phyloP scores from a whole-genome alignment of 2,888 invertebrate genomes.

The Ferdinandea cuprea region DNA sequence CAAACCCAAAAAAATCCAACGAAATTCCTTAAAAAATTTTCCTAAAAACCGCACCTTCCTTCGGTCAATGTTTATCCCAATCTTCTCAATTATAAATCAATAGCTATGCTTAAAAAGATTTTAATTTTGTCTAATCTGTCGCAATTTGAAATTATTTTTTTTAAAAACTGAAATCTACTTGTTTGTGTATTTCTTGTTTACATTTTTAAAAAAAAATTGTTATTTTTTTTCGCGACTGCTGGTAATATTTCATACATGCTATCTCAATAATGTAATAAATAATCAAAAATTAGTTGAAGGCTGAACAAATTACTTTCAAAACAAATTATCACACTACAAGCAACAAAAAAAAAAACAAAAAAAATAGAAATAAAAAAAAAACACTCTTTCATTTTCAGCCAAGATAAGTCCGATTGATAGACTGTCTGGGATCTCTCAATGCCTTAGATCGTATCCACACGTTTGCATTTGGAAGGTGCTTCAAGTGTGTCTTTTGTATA shows the following conservation, averaged over 20 bases:
- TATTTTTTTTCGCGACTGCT: background rate
- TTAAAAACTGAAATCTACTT: background rate
- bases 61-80: too few relatives aligned
- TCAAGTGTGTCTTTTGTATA: background rate
- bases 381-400: background rate
- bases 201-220: background rate
- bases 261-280: conserved; percentile 29
- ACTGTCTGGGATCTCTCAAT: conserved; percentile 10
- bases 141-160: background rate
- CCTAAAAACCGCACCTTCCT: too few relatives aligned
- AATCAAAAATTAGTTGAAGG: conserved; percentile 15
- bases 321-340: conserved; percentile 24
- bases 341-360: background rate
- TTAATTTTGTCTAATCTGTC: background rate
- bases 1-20: too few relatives aligned
- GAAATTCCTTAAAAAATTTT: too few relatives aligned
- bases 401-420: conserved; percentile 12
- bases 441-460: background rate
- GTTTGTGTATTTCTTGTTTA: background rate
- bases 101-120: too few relatives aligned
- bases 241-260: conserved; percentile 14
- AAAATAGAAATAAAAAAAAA: too few relatives aligned
- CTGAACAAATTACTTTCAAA: conserved; percentile 22
- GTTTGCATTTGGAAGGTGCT: background rate
- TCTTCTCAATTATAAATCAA: too few relatives aligned